Evolutionary conservation across 1,140 invertebrate genomes (phyloP), one percentile per base, ranked within the genome.

Genomic region (Neocloeon triangulifer): DNA sequence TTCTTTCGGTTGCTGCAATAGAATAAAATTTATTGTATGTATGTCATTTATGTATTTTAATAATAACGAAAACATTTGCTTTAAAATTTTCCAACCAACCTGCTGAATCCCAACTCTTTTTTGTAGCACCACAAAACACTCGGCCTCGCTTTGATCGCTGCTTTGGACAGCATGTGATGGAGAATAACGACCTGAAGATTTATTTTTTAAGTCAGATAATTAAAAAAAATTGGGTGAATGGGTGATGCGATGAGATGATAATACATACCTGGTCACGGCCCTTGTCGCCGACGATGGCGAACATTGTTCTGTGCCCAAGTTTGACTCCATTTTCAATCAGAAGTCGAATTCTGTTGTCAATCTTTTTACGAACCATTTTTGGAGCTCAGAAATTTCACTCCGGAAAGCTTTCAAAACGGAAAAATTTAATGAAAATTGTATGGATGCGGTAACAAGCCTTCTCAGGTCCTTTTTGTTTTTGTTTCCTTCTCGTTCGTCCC

Each of bases 91-190:
- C 10, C 17, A 34, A 4, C 17, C 33, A 9, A 40, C 73, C 75
- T 80, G 50, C 75, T 92, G 43, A 98, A 84, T 43, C 86, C 73
- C 47, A 98, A 58, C 58, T 89, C 78, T 47, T 86, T 97, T 55
- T 98, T 98, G 51, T 98, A 98, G 51, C 94, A 98, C 95, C 95
- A 99, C 13, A 99, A 52, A 1, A 97, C 85, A 22, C 69, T 73
- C 7, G 94, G 92, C 35, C 89, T 64, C 0, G 86, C 69, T 58
- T 89, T 89, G 0, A 96, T 73, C 33, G 72, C 68, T 4, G 89
- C 78, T 58, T 98, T 97, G 1, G 85, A 75, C 17, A 98, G 56
- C 69, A 99, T 95, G 46, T 99, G 88, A 62, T 98, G 91, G 1
- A 98, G 56, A 51, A 94, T 86, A 3, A 89, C 81, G 38, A 96